Evolutionary conservation across 2,113 vertebrate genomes (phyloP).

Genomic region (Acrocephalus arundinaceus): DNA sequence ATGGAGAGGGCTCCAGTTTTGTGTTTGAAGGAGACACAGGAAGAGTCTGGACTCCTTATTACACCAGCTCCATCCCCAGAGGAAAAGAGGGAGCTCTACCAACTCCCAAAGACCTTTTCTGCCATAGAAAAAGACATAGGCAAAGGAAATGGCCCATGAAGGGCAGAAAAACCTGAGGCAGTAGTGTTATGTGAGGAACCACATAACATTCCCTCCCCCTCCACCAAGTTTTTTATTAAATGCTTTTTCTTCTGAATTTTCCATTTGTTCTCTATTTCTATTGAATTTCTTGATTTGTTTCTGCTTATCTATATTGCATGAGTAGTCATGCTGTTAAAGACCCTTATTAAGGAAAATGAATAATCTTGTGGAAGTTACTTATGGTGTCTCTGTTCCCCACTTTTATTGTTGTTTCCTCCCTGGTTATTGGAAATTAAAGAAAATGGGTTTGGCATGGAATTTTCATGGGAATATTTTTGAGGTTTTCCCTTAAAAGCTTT

Average conservation of each 20-base stretch:
- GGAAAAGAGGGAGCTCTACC: not conserved
- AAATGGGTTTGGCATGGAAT: not conserved
- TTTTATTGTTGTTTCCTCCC: not conserved
- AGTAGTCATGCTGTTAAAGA: not conserved
- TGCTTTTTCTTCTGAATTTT: not conserved
- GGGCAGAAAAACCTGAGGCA: not conserved
- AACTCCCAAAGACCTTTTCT: not conserved
- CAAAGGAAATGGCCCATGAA: not conserved
- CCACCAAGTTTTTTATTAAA: not conserved
- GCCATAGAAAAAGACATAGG: not conserved
- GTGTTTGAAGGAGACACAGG: not conserved
- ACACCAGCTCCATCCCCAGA: not conserved
- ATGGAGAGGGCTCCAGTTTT: not conserved
- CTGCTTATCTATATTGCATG: conserved; percentile 19
- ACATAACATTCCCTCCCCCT: not conserved
- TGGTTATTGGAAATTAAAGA: conserved; percentile 19
- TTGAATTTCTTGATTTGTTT: conserved; percentile 11
- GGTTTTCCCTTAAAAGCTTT: conserved; percentile 39
- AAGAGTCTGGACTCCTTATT: not conserved
- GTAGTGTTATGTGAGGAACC: fast-evolving
- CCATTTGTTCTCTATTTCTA: not conserved
- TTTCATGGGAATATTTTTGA: not conserved
- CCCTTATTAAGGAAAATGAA: not conserved
- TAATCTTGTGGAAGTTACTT: conserved; percentile 11
- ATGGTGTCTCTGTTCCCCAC: not conserved